phyloP scores from a whole-genome alignment of 2,113 vertebrate genomes.

The Hirundichthys speculiger region DNA sequence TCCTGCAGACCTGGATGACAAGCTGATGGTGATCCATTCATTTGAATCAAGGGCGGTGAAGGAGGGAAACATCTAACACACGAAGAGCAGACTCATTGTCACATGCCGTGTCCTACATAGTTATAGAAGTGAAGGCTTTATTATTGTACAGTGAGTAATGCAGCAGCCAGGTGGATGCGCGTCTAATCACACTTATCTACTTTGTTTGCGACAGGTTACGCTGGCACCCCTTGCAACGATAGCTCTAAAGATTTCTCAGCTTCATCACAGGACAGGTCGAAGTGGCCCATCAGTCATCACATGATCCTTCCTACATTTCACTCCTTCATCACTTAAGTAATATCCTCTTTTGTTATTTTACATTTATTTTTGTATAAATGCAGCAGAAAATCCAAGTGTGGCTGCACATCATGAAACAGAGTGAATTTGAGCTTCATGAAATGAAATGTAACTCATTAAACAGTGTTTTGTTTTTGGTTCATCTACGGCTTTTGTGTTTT shows the following conservation, averaged over 20 bases:
- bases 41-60: too few species aligned
- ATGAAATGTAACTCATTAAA: conserved; percentile 46
- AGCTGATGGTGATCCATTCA: too few species aligned
- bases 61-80: too few species aligned
- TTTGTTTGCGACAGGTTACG: conserved; percentile 84
- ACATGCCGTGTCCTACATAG: not conserved
- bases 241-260: conserved; percentile 91
- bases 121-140: not conserved
- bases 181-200: conserved; percentile 7
- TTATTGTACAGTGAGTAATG: not conserved
- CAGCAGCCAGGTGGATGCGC: conserved; percentile 5
- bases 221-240: conserved; percentile 90
- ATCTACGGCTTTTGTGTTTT: not conserved
- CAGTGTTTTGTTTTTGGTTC: conserved; percentile 45
- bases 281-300: conserved; percentile 90
- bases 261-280: conserved; percentile 89
- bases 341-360: conserved; percentile 13
- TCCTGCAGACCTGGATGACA: too few species aligned
- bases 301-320: conserved; percentile 65
- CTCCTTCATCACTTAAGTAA: not conserved
- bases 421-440: conserved; percentile 24
- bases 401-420: conserved; percentile 12
- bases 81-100: too few species aligned
- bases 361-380: conserved; percentile 44
- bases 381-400: conserved; percentile 26